These are phyloP conservation scores for Patiria pectinifera DNA, from an alignment of 53 echinoderm and acorn worm species.

Conservation along the genomic window DNA sequence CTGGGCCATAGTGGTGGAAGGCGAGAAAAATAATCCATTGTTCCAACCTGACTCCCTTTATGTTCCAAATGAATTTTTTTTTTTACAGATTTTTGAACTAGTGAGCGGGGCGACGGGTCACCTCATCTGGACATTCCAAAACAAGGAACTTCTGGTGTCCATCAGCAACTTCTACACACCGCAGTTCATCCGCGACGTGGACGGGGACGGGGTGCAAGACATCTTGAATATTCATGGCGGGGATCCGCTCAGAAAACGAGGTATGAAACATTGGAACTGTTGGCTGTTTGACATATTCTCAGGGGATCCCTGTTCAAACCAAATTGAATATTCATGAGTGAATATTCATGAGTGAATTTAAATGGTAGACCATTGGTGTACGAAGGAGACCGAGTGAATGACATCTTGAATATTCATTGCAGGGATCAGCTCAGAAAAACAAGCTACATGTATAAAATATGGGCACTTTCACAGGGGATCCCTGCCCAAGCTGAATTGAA, in stretches of 20 bases:
- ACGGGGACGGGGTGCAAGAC: constrained; percentile 83
- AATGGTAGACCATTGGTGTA: too few relatives aligned
- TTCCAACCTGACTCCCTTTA: too few relatives aligned
- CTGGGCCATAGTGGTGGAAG: too few relatives aligned
- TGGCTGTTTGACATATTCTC: not conserved
- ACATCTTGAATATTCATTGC: not conserved
- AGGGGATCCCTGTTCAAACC: not conserved
- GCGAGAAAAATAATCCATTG: too few relatives aligned
- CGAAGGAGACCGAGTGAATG: not conserved
- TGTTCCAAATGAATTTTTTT: too few relatives aligned
- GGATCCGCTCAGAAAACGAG: constrained; percentile 88
- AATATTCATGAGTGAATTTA: too few relatives aligned
- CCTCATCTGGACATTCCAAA: constrained; percentile 75
- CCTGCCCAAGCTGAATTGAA: too few relatives aligned
- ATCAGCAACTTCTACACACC: constrained; percentile 95
- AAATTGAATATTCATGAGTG: too few relatives aligned
- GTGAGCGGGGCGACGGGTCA: constrained; percentile 81
- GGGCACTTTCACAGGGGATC: too few relatives aligned
- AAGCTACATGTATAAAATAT: too few relatives aligned
- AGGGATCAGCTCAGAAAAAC: too few relatives aligned
- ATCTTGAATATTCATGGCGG: constrained; percentile 90
- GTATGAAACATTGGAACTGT: constrained; percentile 41
- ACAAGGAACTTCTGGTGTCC: constrained; percentile 52
- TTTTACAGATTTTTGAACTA: constrained; percentile 1
- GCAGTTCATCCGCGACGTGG: constrained; percentile 85